Evolutionary conservation across 2,888 invertebrate genomes (phyloP), one percentile per base, ranked within the genome.

Genomic region (Rhimphoctona megacephalus): DNA sequence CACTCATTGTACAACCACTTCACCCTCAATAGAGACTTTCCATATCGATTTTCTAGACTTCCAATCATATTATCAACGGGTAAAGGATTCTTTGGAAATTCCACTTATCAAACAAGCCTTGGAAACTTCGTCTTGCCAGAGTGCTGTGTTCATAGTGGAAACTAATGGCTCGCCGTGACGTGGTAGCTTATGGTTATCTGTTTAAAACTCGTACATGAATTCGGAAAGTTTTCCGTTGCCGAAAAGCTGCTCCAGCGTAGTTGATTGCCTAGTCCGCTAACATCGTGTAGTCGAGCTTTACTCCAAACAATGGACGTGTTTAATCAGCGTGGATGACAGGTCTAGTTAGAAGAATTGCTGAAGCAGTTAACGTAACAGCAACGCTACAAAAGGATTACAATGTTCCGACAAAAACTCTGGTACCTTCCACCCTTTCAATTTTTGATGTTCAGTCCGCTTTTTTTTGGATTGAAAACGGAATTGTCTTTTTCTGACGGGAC

Each of bases 401-500:
- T 19, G 19, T 64, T 33, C 17, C 17, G 7, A 33, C 64, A 64
- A 19, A 5, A 49, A 30, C 5, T 17, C 0, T 6, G 19, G 64
- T 6, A 64, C 33, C 17, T 33, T 33, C n/a, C 7, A 22, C 43
- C 43, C 69, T 43, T 46, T 46, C 11, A 5, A 11, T 52, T 72
- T n/a, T 72, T 43, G 6, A 52, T 33, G n/a, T 72, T 8, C 72
- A 49, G 67, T 43, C 67, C 39, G 14, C 14, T 52, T 54, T 64
- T 81, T 36, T 57, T 57, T 52, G 19, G 66, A 57, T 73, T 54
- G 43, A 74, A 66, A 74, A 81, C 39, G 36, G 61, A 66, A 81
- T 64, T 52, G 39, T 66, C 54, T 46, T 52, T 43, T 54, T 22
- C 7, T 17, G 19, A 0, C 46, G 49, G 39, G 3, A 36, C 6